A percentile compares a stretch with the other conserved stretches of the same genome.
These are phyloP conservation scores for Pollenia angustigena DNA, from an alignment of 2,888 invertebrate species.

Conservation along the genomic window DNA sequence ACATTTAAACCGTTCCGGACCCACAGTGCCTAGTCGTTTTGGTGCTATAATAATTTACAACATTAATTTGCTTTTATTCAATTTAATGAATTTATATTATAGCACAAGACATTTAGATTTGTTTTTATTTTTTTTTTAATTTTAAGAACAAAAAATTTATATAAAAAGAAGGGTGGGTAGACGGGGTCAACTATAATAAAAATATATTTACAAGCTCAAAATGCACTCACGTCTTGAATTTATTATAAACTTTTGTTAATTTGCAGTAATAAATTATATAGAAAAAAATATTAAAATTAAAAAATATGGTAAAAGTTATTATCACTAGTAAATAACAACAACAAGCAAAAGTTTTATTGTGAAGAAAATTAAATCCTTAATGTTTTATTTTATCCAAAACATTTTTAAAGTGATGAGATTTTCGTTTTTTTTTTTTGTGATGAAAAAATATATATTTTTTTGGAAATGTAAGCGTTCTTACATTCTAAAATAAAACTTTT, in stretches of 20 bases:
- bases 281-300: neutral
- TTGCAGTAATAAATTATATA: neutral
- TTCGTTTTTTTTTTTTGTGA: too few relatives aligned
- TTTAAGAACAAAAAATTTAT: neutral
- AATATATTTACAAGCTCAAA: conserved; percentile 23
- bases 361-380: too few relatives aligned
- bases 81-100: conserved; percentile 70
- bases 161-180: neutral
- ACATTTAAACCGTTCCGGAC: neutral
- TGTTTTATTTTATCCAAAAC: too few relatives aligned
- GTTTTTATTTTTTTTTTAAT: neutral
- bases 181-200: conserved; percentile 1
- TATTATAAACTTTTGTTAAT: conserved; percentile 30
- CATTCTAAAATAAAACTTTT: too few relatives aligned
- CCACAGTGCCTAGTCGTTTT: conserved; percentile 35
- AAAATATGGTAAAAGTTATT: neutral
- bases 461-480: too few relatives aligned
- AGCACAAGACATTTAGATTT: conserved; percentile 44
- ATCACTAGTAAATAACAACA: too few relatives aligned
- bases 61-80: conserved; percentile 65
- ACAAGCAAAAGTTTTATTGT: too few relatives aligned
- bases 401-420: too few relatives aligned
- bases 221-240: conserved; percentile 55
- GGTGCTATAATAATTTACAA: conserved; percentile 43
- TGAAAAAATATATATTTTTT: too few relatives aligned